Evolutionary conservation across 2,113 vertebrate species (phyloP).

Genomic region (Vulpes lagopus): DNA sequence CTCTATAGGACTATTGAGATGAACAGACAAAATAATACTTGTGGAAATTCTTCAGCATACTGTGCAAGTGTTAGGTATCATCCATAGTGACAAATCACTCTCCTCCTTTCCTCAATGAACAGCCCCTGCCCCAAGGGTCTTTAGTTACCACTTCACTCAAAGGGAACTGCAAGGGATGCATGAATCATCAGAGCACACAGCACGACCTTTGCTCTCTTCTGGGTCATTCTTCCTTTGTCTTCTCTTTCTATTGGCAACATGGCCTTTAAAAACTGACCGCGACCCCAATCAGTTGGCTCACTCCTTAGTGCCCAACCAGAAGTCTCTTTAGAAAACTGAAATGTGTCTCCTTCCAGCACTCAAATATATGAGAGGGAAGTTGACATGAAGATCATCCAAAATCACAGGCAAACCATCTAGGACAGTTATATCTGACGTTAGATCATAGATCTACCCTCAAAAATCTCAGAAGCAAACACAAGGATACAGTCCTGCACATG

Average conservation of each 20-base stretch:
- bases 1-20: background rate
- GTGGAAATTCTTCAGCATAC: background rate
- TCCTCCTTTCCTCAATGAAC: background rate
- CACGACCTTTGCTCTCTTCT: background rate
- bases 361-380: background rate
- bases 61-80: no score
- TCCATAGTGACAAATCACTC: background rate
- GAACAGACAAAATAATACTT: slow-evolving; percentile 21
- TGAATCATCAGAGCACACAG: background rate
- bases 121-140: background rate
- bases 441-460: background rate
- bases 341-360: background rate
- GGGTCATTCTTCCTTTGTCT: background rate
- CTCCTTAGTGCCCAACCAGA: background rate
- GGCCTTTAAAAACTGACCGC: background rate
- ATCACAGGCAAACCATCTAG: background rate
- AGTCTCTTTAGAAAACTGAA: background rate
- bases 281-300: background rate
- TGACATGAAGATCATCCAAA: background rate
- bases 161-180: background rate
- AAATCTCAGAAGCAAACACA: background rate
- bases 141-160: background rate
- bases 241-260: background rate
- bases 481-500: background rate
- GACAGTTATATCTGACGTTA: background rate